Evolutionary conservation across 2,113 vertebrate genomes (phyloP).

Genomic region (Alaudala cheleensis): DNA sequence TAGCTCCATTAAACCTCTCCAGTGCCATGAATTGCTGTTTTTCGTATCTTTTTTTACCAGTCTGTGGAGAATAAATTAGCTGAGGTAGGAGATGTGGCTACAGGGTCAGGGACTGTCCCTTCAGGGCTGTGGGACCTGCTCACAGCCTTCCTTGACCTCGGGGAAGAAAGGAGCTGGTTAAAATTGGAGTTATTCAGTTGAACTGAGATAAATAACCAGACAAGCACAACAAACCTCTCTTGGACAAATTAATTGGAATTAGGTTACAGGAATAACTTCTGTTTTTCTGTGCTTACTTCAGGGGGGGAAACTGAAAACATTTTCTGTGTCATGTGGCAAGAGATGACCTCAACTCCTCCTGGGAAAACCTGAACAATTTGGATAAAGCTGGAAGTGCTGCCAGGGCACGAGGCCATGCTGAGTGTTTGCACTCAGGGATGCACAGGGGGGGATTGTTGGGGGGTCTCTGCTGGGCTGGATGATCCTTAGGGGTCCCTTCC

Average conservation of each 20-base stretch:
- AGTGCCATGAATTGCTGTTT: not conserved
- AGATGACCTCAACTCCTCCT: not conserved
- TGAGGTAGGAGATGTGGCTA: not conserved
- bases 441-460: not conserved
- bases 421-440: not conserved
- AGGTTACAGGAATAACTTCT: not conserved
- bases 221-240: not conserved
- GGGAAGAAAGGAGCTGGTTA: not conserved
- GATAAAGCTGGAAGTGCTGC: not conserved
- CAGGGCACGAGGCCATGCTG: fast-evolving
- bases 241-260: not conserved
- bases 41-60: not conserved
- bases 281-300: not conserved
- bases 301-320: not conserved
- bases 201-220: not conserved
- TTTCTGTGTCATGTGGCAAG: not conserved
- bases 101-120: not conserved
- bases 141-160: not conserved
- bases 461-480: not conserved
- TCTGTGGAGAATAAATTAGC: not conserved
- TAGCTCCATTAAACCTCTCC: not conserved
- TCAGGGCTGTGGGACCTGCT: not conserved
- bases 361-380: not conserved
- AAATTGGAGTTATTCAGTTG: not conserved
- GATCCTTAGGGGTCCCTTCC: not conserved